phyloP scores from a whole-genome alignment of 2,113 vertebrate species.

The Hyla sarda region DNA sequence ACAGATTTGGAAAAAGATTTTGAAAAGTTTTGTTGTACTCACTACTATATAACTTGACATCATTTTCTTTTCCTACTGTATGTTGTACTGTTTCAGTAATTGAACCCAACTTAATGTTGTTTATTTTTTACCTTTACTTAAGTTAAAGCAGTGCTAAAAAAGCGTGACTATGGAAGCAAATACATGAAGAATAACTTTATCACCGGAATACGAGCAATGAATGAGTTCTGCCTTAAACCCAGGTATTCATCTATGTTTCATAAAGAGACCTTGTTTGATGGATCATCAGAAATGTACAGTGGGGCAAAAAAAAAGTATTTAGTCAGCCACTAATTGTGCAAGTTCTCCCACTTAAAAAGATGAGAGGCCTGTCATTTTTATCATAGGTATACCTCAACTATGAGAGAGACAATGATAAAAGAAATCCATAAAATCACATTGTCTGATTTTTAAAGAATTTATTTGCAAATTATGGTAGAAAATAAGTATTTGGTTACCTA shows the following conservation, averaged over 20 bases:
- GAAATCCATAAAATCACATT: too few relatives aligned
- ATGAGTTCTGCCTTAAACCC: constrained; percentile 97
- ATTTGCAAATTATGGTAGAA: too few relatives aligned
- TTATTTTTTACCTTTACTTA: constrained; percentile 12
- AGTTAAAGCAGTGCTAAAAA: constrained; percentile 97
- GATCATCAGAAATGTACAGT: background rate
- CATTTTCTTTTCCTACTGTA: background rate
- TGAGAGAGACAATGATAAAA: too few relatives aligned
- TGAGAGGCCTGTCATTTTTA: too few relatives aligned
- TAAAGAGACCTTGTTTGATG: background rate
- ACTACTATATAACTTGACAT: background rate
- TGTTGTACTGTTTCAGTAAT: background rate
- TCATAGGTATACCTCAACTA: too few relatives aligned
- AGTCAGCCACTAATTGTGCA: too few relatives aligned
- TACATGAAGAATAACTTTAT: constrained; percentile 99
- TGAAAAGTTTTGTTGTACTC: background rate
- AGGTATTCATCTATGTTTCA: constrained; percentile 74
- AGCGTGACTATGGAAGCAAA: constrained; percentile 94
- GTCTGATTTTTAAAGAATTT: too few relatives aligned
- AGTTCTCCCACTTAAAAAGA: too few relatives aligned
- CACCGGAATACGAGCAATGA: constrained; percentile 96
- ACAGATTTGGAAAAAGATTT: too few relatives aligned
- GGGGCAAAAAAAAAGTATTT: too few relatives aligned
- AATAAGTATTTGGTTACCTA: too few relatives aligned
- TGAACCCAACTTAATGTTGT: too few relatives aligned